Evolutionary conservation across 2,888 invertebrate genomes (phyloP), one percentile per base, ranked within the genome.

Genomic region (Carcina quercana): DNA sequence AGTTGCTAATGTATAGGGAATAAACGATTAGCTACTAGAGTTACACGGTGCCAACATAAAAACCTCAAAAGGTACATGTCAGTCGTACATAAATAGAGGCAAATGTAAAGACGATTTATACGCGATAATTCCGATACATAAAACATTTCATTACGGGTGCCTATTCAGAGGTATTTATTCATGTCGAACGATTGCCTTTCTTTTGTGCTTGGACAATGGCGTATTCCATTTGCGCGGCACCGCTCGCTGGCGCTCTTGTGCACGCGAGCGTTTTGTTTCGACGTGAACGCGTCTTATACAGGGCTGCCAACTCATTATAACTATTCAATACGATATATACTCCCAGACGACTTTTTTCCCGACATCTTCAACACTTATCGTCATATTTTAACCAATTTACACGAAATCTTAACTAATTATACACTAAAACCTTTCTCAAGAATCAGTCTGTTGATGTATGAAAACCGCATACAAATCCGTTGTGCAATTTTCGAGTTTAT

Each of bases 141-240:
- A 80, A 80, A 79, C 75, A 76, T 82, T 82, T 78, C 73, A 79
- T 73, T 83, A 75, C 65, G 69, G 59, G 71, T 74, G 67, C 61
- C 59, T 82, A 82, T 74, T 82, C 79, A 76, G 76, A 79, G 74
- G 82, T 79, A 76, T 80, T 80, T 80, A 82, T 83, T 82, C 80
- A 79, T 76, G 82, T 80, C 79, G 76, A 82, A 78, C 76, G 80
- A 82, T 83, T 78, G 73, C 82, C 74, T 82, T 79, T 80, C 80
- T 71, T 82, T 82, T 82, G 82, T 82, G 69, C 50, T 64, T 66
- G 66, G 66, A 82, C 82, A 82, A 82, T 75, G 70, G 72, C 63
- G 65, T 76, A 72, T 78, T 74, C 73, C 79, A 75, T 80, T 79
- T 71, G 70, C 70, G 65, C 56, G 65, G 61, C 59, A 53, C 56